These are phyloP conservation scores for Raja brachyura DNA, from an alignment of 2,113 vertebrate genomes.

Conservation along the genomic window DNA sequence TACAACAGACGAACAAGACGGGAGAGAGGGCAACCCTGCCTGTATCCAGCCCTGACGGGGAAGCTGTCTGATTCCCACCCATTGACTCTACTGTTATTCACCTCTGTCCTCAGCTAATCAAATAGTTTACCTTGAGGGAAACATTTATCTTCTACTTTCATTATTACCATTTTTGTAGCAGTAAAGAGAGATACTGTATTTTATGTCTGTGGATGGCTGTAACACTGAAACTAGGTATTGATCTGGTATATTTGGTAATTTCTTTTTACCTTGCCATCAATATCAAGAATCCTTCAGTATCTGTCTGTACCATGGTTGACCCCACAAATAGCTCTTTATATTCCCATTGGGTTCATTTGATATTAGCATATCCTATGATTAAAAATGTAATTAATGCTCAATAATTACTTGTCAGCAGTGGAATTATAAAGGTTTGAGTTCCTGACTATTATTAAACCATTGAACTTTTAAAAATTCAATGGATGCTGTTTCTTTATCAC, in stretches of 20 bases:
- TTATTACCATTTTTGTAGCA: conserved; percentile 82
- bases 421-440: conserved; percentile 13
- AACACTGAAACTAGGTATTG: conserved; percentile 95
- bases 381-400: conserved; percentile 34
- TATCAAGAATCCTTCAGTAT: conserved; percentile 74
- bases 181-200: conserved; percentile 80
- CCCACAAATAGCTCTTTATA: conserved; percentile 83
- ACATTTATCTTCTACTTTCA: conserved; percentile 82
- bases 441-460: neutral
- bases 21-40: too few relatives aligned
- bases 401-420: neutral
- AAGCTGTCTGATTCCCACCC: too few relatives aligned
- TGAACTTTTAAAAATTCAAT: neutral
- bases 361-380: conserved; percentile 27
- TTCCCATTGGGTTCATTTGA: conserved; percentile 96
- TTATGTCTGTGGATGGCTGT: conserved; percentile 84
- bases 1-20: too few relatives aligned
- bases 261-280: conserved; percentile 89
- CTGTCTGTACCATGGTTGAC: conserved; percentile 85
- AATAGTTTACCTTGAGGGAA: conserved; percentile 94
- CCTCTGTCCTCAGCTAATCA: conserved; percentile 95
- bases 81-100: conserved; percentile 64
- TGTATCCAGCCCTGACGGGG: too few relatives aligned
- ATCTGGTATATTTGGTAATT: conserved; percentile 97
- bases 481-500: neutral